Evolutionary conservation across 2,797 vertebrate species (phyloP).

Genomic region (Peromyscus nudipes): DNA sequence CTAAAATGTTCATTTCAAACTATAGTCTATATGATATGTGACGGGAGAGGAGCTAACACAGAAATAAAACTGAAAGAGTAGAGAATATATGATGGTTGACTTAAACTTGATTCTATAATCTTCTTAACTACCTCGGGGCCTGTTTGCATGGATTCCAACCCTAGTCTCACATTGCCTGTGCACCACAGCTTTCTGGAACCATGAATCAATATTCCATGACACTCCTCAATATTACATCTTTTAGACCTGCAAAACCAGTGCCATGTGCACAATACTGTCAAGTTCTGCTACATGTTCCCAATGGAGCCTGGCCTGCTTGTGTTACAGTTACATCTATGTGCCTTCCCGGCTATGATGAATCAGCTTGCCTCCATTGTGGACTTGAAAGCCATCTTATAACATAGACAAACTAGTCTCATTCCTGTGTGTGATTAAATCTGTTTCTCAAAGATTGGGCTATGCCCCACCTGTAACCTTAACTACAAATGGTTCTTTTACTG

Average conservation of each 20-base stretch:
- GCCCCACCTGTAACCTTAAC: not conserved
- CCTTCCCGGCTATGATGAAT: not conserved
- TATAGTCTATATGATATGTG: not conserved
- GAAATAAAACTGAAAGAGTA: constrained; percentile 33
- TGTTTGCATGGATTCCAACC: too few species aligned
- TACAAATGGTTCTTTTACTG: not conserved
- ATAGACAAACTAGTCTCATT: not conserved
- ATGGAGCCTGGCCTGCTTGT: not conserved
- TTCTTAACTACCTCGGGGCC: not conserved
- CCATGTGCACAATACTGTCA: not conserved
- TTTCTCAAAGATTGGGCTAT: not conserved
- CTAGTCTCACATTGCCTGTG: not conserved
- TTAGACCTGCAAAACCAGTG: not conserved
- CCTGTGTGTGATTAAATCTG: not conserved
- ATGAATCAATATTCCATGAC: not conserved
- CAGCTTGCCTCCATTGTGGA: not conserved
- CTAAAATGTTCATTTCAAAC: constrained; percentile 45
- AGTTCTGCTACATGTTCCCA: not conserved
- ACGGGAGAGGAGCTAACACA: not conserved
- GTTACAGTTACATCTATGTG: not conserved
- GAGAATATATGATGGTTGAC: not conserved
- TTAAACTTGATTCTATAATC: constrained; percentile 14
- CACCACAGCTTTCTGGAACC: not conserved
- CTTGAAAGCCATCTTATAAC: not conserved
- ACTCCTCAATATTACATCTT: not conserved